Conservation (phyloP, 2,888 invertebrate genomes). For the Phorcus lineatus region DNA sequence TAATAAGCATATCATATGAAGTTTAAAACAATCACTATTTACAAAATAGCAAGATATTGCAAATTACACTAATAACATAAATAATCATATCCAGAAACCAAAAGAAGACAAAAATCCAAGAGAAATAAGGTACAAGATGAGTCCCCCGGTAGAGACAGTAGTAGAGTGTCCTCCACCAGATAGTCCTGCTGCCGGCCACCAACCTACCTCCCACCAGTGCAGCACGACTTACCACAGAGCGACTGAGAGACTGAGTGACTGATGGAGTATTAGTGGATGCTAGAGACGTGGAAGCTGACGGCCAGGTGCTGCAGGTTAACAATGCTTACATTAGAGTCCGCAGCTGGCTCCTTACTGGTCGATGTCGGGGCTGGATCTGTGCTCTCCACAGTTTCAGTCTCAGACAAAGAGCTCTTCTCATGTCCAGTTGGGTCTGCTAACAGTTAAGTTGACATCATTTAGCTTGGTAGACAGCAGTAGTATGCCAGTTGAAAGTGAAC, state of each 20-base stretch:
- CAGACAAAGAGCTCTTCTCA: constrained; percentile 16
- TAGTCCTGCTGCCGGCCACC: too few species aligned
- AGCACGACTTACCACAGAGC: not conserved
- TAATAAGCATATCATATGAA: too few species aligned
- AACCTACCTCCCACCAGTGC: too few species aligned
- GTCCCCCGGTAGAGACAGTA: too few species aligned
- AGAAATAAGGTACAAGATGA: too few species aligned
- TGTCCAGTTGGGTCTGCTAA: not conserved
- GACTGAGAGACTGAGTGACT: not conserved
- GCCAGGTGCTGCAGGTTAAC: constrained; percentile 21
- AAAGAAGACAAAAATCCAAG: too few species aligned
- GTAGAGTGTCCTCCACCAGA: too few species aligned
- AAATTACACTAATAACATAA: too few species aligned
- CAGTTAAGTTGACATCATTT: not conserved
- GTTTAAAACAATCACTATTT: too few species aligned
- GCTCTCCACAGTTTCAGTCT: not conserved
- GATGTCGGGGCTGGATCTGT: not conserved
- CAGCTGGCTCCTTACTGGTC: not conserved
- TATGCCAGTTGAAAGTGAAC: not conserved
- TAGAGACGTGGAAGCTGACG: not conserved
- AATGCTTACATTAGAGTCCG: constrained; percentile 32
- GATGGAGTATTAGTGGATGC: not conserved
- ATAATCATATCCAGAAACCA: too few species aligned
- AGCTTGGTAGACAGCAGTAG: not conserved
- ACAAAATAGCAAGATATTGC: too few species aligned